Percentiles rank a stretch among this genome's conserved stretches.
Evolutionary conservation across 1,140 invertebrate species (phyloP).

Genomic region (Anoplolepis gracilipes): DNA sequence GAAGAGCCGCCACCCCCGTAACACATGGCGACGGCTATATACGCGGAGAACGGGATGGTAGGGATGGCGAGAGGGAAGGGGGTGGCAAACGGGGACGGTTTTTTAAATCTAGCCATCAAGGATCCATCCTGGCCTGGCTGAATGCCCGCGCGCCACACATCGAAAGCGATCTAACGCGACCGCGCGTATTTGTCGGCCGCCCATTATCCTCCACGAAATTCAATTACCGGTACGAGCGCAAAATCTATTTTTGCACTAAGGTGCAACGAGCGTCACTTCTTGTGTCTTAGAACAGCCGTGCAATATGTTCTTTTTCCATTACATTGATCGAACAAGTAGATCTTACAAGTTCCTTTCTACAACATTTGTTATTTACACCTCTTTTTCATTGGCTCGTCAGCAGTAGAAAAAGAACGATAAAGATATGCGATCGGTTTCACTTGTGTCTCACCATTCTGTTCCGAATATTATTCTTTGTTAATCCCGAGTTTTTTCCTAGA

Average conservation of each 20-base stretch:
- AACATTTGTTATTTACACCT: background rate
- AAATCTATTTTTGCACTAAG: conserved; percentile 68
- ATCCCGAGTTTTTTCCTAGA: background rate
- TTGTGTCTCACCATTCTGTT: background rate
- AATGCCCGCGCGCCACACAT: conserved; percentile 76
- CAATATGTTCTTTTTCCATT: too few species aligned
- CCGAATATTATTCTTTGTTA: background rate
- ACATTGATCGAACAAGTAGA: background rate
- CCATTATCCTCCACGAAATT: conserved; percentile 76
- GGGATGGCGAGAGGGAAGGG: conserved; percentile 14
- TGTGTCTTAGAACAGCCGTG: conserved; percentile 17
- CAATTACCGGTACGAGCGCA: conserved; percentile 72
- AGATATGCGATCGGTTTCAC: background rate
- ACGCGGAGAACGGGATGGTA: conserved; percentile 45
- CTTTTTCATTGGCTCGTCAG: background rate
- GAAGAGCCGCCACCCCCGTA: conserved; percentile 67
- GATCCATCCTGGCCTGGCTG: conserved; percentile 79
- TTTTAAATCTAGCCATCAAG: conserved; percentile 80
- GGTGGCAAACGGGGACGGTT: conserved; percentile 68
- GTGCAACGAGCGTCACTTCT: conserved; percentile 37
- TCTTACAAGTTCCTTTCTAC: background rate
- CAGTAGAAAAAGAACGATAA: background rate
- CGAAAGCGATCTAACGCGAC: conserved; percentile 76
- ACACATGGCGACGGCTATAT: conserved; percentile 71
- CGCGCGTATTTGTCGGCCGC: conserved; percentile 73